Evolutionary conservation across 2,113 vertebrate genomes (phyloP).

Genomic region (Pollimyrus isidori): DNA sequence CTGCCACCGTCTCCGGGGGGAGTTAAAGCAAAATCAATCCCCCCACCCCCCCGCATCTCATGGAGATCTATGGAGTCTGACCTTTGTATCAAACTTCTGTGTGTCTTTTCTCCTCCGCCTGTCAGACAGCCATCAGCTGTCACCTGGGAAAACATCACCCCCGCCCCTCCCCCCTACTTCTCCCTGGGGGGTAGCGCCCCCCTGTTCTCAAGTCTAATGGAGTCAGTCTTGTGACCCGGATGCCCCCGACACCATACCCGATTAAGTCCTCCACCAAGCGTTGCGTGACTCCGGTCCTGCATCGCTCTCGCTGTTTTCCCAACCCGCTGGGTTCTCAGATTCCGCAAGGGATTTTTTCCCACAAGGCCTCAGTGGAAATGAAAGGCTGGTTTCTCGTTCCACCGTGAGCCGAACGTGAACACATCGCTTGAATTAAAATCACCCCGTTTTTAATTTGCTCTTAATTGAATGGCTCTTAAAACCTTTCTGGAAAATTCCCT

Average conservation of each 20-base stretch:
- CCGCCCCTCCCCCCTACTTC: background rate
- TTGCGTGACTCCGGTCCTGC: background rate
- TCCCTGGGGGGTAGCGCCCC: background rate
- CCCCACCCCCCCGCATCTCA: constrained; percentile 20
- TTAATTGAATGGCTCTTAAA: constrained; percentile 9
- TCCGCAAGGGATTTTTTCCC: background rate
- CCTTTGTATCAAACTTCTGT: constrained; percentile 27
- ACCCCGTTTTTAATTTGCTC: background rate
- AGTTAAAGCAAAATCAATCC: constrained; percentile 39
- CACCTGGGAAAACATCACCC: constrained; percentile 1
- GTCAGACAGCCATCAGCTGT: constrained; percentile 15
- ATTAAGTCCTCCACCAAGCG: background rate
- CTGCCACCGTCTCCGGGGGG: constrained; percentile 16
- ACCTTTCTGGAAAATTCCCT: background rate
- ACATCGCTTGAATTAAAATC: background rate
- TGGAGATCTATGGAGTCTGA: constrained; percentile 28
- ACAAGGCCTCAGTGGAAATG: background rate
- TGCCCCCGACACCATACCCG: background rate
- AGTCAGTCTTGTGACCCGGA: background rate
- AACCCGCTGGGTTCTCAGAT: background rate
- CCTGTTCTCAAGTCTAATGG: background rate
- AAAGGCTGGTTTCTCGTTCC: background rate
- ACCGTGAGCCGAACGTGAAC: background rate
- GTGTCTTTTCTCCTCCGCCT: background rate
- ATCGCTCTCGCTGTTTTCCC: background rate